Evolutionary conservation across 2,113 vertebrate genomes (phyloP).

Genomic region (Dicaeum eximium): DNA sequence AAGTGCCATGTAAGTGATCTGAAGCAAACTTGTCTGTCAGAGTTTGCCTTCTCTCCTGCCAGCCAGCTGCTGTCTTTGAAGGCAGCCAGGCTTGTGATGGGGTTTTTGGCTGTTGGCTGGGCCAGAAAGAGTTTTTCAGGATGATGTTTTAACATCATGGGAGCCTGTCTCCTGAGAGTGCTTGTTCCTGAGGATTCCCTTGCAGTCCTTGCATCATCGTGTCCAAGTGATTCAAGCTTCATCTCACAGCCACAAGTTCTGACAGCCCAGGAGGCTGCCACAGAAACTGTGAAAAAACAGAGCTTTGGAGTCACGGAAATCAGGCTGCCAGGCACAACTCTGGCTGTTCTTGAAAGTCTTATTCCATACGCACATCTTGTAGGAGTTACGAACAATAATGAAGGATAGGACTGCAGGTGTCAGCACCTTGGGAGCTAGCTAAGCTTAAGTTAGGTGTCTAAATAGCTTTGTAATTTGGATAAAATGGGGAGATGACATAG

Average conservation of each 20-base stretch:
- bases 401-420: neutral
- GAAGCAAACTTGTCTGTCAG: neutral
- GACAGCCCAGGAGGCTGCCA: neutral
- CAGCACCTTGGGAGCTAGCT: too few species aligned
- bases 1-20: neutral
- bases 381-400: neutral
- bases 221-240: neutral
- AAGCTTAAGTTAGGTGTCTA: neutral
- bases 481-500: neutral
- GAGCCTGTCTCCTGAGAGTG: neutral
- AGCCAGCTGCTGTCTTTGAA: neutral
- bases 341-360: neutral
- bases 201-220: accelerated
- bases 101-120: neutral
- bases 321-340: neutral
- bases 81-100: neutral
- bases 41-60: neutral
- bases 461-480: neutral
- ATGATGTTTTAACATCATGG: neutral
- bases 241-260: neutral
- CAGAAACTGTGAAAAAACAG: neutral
- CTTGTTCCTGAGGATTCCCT: neutral
- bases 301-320: neutral
- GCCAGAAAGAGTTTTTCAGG: neutral
- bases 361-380: neutral